Conservation (phyloP, 1,140 invertebrate species). For the Amyelois transitella region DNA sequence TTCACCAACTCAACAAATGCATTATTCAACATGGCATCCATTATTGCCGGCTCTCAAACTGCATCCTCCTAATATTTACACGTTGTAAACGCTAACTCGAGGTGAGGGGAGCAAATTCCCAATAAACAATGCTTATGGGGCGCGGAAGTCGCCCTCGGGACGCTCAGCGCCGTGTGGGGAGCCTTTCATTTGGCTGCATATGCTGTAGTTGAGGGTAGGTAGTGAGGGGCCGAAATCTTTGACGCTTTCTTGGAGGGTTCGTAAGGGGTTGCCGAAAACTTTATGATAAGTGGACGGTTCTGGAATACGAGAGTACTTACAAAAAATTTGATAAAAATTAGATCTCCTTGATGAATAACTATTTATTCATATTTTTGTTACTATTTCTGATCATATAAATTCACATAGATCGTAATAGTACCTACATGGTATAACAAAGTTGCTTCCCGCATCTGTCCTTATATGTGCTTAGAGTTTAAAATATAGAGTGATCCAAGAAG, state of each 20-base stretch:
- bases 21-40: background rate
- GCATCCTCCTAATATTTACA: constrained; percentile 40
- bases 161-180: constrained; percentile 34
- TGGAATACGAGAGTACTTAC: no score
- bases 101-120: constrained; percentile 19
- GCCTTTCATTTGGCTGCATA: constrained; percentile 37
- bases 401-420: no score
- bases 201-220: constrained; percentile 21
- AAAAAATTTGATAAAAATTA: no score
- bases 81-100: constrained; percentile 30
- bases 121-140: constrained; percentile 36
- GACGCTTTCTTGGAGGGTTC: background rate
- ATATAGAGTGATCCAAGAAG: no score
- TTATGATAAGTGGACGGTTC: background rate
- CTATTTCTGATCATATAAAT: no score
- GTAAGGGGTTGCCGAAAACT: background rate
- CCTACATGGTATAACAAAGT: no score
- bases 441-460: no score
- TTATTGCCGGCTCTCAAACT: background rate
- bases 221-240: background rate
- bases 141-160: constrained; percentile 16
- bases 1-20: background rate
- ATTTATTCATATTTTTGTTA: no score
- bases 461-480: no score
- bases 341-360: no score